Conservation (phyloP, 2,888 invertebrate species). For the Acronicta alni region DNA sequence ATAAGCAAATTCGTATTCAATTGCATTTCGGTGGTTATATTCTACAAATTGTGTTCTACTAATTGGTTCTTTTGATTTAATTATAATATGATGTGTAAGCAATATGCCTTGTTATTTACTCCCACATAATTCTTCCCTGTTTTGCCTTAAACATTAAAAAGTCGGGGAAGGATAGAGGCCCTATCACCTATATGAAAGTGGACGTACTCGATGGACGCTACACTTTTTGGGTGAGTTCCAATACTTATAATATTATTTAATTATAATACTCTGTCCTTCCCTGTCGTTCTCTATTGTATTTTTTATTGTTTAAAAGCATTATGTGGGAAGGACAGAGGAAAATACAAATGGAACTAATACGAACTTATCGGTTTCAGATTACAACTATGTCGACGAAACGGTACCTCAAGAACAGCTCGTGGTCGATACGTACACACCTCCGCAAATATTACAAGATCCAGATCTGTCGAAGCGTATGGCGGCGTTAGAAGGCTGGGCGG, state of each 20-base stretch:
- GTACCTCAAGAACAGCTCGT: constrained; percentile 61
- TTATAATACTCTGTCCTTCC: constrained; percentile 90
- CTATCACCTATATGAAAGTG: constrained; percentile 86
- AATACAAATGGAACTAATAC: constrained; percentile 43
- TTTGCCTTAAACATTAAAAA: constrained; percentile 52
- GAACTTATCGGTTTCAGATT: constrained; percentile 73
- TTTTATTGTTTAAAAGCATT: constrained; percentile 47
- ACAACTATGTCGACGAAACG: constrained; percentile 68
- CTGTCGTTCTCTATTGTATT: constrained; percentile 69
- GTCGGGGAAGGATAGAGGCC: constrained; percentile 86
- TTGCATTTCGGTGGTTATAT: constrained; percentile 45
- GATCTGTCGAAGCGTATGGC: constrained; percentile 77
- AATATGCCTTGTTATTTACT: constrained; percentile 66
- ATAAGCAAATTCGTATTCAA: constrained; percentile 45
- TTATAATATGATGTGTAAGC: constrained; percentile 74
- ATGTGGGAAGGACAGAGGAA: constrained; percentile 86
- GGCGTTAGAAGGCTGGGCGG: constrained; percentile 83
- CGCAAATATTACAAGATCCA: constrained; percentile 71
- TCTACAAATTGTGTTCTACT: constrained; percentile 54
- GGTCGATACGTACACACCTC: constrained; percentile 74
- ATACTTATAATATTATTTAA: constrained; percentile 67
- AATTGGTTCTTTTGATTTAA: constrained; percentile 71
- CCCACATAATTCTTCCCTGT: constrained; percentile 82
- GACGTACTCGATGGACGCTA: constrained; percentile 77
- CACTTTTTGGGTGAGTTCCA: constrained; percentile 86